Base-by-base conservation (phyloP, 1,140 invertebrate species). In the Lepidurus arcticus region DNA sequence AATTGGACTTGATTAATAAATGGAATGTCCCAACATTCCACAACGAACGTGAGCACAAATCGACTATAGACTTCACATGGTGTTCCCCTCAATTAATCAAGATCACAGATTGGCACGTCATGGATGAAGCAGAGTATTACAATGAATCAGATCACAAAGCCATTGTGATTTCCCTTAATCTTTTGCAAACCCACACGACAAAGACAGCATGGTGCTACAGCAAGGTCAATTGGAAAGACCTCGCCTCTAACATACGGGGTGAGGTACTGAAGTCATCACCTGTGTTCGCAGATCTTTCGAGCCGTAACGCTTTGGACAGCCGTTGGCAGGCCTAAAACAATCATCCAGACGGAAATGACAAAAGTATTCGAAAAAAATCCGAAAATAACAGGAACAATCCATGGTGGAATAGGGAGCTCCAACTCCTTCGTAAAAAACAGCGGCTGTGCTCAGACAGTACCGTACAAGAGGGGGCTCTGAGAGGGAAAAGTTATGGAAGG, bases 41-140 rank as follows among this genome's bases (percentile, higher is more conserved):
- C 75, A 76, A 76, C 75, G 42, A 76, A 0, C 75, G 75, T 76
- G 42, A 42, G 1, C 44, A 44, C 21, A 76, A 76, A n/a, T 76
- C 75, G n/a, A 76, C 75, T 9, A 44, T 76, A 7, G 24, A 76
- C 42, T 42, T 76, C 42, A 76, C 75, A 7, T 76, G 42, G 21
- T 42, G 42, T 44, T 76, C 75, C 7, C 10, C 44, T 3, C n/a
- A 76, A 11, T 76, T 44, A 34, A 6, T 42, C 7, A 44, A 21
- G 3, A 76, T 0, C 10, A 26, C 4, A 44, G 44, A 76, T 7
- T 76, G 42, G 21, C 24, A 45, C 42, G 42, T 42, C 21, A 1
- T 76, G 42, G 44, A 42, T 42, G 42, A 76, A n/a, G 10, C n/a
- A 42, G 75, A 76, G 11, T 76, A 44, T 45, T 42, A 24, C 24